A percentile compares a stretch with the other conserved stretches of the same genome.
phyloP scores from a whole-genome alignment of 2,797 vertebrate species.

The Poeciliopsis infans region DNA sequence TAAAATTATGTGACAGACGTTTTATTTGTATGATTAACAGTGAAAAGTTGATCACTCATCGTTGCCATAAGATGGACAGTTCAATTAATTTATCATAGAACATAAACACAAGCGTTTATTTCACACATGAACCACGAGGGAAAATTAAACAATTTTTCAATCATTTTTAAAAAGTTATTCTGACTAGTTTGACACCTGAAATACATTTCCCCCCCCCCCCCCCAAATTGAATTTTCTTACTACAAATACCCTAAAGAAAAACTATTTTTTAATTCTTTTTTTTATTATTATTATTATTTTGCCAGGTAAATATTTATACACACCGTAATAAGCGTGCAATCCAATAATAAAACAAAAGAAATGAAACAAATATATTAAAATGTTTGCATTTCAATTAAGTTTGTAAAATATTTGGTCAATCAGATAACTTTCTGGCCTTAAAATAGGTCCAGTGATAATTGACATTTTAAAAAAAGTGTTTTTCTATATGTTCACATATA shows the following conservation, averaged over 20 bases:
- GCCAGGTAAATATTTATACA: background rate
- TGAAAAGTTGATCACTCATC: background rate
- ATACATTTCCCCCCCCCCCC: background rate
- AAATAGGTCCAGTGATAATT: background rate
- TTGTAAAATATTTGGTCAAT: background rate
- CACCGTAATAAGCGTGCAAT: background rate
- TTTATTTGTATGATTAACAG: background rate
- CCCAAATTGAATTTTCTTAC: background rate
- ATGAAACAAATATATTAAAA: background rate
- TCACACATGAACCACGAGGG: no score
- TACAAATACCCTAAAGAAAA: background rate
- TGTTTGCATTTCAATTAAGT: background rate
- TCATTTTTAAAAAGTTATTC: background rate
- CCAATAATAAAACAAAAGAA: background rate
- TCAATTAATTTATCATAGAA: background rate
- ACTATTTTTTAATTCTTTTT: background rate
- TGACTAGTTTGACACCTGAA: background rate
- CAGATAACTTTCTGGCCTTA: background rate
- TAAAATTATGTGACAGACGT: background rate
- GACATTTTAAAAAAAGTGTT: background rate
- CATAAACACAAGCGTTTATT: no score
- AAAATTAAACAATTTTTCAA: no score
- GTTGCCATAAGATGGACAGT: background rate
- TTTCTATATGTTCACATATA: background rate
- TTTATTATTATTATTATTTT: background rate